Conservation (phyloP, 2,888 invertebrate species). For the Noctuana brunneofusca region DNA sequence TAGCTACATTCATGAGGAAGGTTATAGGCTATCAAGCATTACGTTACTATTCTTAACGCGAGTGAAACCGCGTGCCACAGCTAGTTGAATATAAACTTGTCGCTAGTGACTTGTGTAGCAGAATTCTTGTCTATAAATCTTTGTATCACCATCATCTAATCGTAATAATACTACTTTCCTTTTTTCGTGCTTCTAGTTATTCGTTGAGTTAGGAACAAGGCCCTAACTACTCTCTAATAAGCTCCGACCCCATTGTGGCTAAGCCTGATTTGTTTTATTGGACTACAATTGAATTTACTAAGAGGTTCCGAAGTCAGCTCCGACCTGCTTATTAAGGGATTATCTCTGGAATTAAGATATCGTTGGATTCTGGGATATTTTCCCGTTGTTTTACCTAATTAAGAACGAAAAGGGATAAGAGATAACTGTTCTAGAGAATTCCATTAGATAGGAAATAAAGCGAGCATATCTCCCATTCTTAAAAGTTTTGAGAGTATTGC, state of each 20-base stretch:
- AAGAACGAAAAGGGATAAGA: not conserved
- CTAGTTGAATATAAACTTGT: not conserved
- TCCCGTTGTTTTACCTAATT: slow-evolving; percentile 3
- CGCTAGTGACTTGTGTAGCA: not conserved
- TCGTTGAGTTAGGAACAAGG: not conserved
- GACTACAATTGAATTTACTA: slow-evolving; percentile 27
- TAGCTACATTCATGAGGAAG: too few species aligned
- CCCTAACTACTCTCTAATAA: slow-evolving; percentile 20
- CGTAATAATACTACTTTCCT: not conserved
- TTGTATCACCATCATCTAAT: too few species aligned
- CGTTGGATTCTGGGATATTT: not conserved
- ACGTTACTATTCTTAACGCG: too few species aligned
- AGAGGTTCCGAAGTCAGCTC: slow-evolving; percentile 14
- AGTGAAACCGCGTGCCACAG: too few species aligned
- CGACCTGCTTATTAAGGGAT: slow-evolving; percentile 25
- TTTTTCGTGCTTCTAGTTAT: not conserved
- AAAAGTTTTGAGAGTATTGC: too few species aligned
- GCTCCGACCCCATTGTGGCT: slow-evolving; percentile 21
- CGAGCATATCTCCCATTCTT: not conserved
- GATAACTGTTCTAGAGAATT: not conserved
- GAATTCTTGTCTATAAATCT: too few species aligned
- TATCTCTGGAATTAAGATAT: slow-evolving; percentile 25
- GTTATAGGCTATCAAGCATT: too few species aligned
- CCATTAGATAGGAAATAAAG: not conserved
- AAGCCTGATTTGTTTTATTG: slow-evolving; percentile 30